Base-by-base conservation (phyloP, 2,888 invertebrate genomes). In the Drosophila prolongata region DNA sequence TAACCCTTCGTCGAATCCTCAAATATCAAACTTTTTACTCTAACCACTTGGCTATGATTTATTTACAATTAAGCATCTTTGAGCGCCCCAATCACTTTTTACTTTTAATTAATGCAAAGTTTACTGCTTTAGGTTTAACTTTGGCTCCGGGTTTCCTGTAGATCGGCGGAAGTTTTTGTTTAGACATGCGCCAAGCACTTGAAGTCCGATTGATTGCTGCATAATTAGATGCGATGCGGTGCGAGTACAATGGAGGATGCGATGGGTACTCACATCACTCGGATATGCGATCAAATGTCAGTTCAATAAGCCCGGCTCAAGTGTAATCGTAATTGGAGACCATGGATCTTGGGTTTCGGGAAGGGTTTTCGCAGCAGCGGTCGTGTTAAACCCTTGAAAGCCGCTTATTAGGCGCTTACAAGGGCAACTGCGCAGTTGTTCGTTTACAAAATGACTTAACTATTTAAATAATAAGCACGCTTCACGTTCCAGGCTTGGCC, bases 181-280 rank as follows among this genome's bases (percentile, higher is more conserved):
- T 67, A 66, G 80, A 83, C 87, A 75, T 46, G 65, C 55, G 59
- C 44, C 61, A 69, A 66, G 61, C 65, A 85, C 73, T 87, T 74
- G 75, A 85, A 27, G 69, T 70, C 54, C 54, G 66, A 47, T 46
- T 47, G 40, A 67, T 14, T 55, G 56, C 59, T 86, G 86, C 75
- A 83, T 83, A 88, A 83, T 83, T 83, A 88, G 80, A 82, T 76
- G 72, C 62, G 80, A 77, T 78, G 72, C 62, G 80, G 75, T 78
- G 72, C 6, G 56, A 27, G 19, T 50, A 34, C 14, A 43, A 42
- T 57, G 10, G 44, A 64, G 56, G 68, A 42, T 68, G 69, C n/a
- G 55, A 47, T 47, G 34, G 47, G 70, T 76, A 79, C 78, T 73
- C 70, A 64, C 64, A 76, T 59, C 58, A 71, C 54, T 44, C 49